Conservation (phyloP, 2,888 invertebrate genomes). For the Yponomeuta cagnagella region DNA sequence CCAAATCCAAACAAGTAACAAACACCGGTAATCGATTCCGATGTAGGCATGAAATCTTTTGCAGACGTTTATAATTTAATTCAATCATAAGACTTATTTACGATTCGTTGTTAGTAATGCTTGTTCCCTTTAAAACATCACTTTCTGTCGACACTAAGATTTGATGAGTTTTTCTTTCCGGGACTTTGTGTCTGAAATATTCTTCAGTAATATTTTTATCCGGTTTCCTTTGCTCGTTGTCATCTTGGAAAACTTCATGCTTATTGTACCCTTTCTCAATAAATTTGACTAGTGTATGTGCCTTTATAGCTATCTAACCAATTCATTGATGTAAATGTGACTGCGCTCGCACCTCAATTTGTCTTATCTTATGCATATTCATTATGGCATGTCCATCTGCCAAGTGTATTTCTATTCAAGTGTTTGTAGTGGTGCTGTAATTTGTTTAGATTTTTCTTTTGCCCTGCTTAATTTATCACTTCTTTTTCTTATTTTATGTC, state of each 20-base stretch:
- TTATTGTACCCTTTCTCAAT: no score
- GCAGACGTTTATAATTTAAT: background rate
- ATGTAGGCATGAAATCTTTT: background rate
- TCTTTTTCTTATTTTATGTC: background rate
- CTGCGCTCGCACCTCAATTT: background rate
- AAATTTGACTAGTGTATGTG: no score
- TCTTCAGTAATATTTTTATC: no score
- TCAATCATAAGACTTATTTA: background rate
- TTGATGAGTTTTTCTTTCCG: no score
- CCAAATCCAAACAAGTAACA: background rate
- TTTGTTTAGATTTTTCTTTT: background rate
- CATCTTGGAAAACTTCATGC: no score
- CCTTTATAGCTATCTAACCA: background rate
- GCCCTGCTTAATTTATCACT: background rate
- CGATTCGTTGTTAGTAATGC: background rate
- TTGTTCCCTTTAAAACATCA: no score
- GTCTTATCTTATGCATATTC: slow-evolving; percentile 7
- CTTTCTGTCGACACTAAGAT: no score
- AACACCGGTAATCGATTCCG: background rate
- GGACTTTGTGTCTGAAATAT: no score
- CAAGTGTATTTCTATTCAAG: background rate
- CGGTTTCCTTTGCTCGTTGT: no score
- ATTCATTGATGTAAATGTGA: background rate
- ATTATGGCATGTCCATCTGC: slow-evolving; percentile 4
- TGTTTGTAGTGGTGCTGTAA: background rate